A percentile compares a stretch with the other conserved stretches of the same genome.
Conservation (phyloP, 2,888 invertebrate genomes). For the Drosophila dives region DNA sequence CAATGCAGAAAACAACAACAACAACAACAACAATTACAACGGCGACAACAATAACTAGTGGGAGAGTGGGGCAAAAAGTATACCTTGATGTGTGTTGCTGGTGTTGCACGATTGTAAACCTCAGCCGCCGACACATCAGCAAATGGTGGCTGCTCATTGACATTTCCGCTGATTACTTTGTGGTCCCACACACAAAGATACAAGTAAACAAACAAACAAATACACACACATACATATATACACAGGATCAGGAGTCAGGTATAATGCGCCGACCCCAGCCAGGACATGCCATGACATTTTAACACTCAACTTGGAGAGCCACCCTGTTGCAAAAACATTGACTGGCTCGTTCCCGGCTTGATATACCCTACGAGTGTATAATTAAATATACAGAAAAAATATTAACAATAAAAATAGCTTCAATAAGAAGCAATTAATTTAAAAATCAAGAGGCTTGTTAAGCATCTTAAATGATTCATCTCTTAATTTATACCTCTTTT, state of each 20-base stretch:
- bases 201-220: conserved; percentile 23
- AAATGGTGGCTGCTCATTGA: conserved; percentile 79
- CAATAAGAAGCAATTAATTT: not conserved
- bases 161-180: conserved; percentile 82
- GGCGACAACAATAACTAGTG: conserved; percentile 36
- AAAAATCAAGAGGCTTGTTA: not conserved
- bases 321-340: conserved; percentile 20
- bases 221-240: conserved; percentile 20
- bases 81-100: conserved; percentile 40
- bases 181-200: conserved; percentile 52
- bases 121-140: conserved; percentile 77
- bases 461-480: not conserved
- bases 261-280: conserved; percentile 68
- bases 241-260: conserved; percentile 19
- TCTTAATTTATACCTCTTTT: not conserved
- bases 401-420: not conserved
- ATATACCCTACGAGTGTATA: not conserved
- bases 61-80: conserved; percentile 8
- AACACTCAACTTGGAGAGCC: conserved; percentile 35
- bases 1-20: conserved; percentile 59
- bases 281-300: conserved; percentile 73
- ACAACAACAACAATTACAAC: conserved; percentile 45
- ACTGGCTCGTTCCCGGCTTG: not conserved
- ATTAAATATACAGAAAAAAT: not conserved
- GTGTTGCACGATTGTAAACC: conserved; percentile 65